These are phyloP conservation scores for Macrotrachela quadricornifera DNA, from an alignment of 1,140 invertebrate species.

Conservation along the genomic window DNA sequence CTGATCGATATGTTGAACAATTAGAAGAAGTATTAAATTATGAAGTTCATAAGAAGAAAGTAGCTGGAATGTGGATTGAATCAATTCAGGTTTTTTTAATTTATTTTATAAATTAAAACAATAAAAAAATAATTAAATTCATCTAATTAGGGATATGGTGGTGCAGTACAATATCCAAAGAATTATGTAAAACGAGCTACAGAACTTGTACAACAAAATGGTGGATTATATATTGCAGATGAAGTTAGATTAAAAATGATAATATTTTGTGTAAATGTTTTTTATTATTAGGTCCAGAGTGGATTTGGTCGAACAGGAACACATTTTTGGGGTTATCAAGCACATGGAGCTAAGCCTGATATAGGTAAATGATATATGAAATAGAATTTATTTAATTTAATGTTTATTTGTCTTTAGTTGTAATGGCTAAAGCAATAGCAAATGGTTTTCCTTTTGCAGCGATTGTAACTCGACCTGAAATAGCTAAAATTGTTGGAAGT, in stretches of 20 bases:
- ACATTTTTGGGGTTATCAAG: slow-evolving; percentile 80
- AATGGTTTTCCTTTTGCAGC: slow-evolving; percentile 85
- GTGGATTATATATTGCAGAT: slow-evolving; percentile 70
- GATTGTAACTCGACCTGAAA: slow-evolving; percentile 65
- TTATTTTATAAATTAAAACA: neutral
- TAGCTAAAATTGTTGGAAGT: slow-evolving; percentile 48
- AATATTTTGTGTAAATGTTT: neutral
- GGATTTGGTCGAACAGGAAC: slow-evolving; percentile 81
- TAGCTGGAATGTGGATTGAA: slow-evolving; percentile 75
- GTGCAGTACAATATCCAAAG: slow-evolving; percentile 69
- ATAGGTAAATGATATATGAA: slow-evolving; percentile 37
- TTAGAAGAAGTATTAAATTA: slow-evolving; percentile 53
- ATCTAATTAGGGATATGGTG: slow-evolving; percentile 51
- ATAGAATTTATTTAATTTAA: neutral
- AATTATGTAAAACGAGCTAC: slow-evolving; percentile 60
- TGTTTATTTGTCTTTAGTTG: slow-evolving; percentile 23
- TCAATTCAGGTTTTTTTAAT: slow-evolving; percentile 51
- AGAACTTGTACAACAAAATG: slow-evolving; percentile 50
- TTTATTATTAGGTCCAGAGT: slow-evolving; percentile 51
- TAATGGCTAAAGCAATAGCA: slow-evolving; percentile 39
- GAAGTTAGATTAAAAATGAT: slow-evolving; percentile 39
- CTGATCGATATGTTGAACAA: slow-evolving; percentile 55
- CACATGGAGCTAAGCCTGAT: slow-evolving; percentile 63
- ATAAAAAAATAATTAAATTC: neutral
- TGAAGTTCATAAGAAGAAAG: slow-evolving; percentile 43